Base-by-base conservation (phyloP, 1,140 invertebrate species). In the Arion vulgaris region DNA sequence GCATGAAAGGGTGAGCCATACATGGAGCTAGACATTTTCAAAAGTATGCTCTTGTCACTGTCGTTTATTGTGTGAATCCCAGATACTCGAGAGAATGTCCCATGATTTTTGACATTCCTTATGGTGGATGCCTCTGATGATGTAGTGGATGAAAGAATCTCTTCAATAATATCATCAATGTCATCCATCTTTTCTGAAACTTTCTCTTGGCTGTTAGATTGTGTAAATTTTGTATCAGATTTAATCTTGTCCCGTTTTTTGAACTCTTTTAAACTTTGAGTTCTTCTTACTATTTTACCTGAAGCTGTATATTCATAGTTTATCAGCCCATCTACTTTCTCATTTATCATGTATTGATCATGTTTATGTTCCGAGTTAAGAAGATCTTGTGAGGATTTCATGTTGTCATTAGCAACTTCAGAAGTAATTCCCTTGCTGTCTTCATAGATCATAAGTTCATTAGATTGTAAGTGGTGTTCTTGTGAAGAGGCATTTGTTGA, bases 111-210 rank as follows among this genome's bases (percentile, higher is more conserved):
- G 5, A 76, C 41, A 17, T 85, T 87, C 74, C 80, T 87, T 1
- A 87, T 57, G 13, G 86, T 85, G 2, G 84, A 88, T 13, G 69
- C 73, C 32, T 83, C 81, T 36, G 83, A 81, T 2, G 84, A 84
- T 26, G 84, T 86, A 34, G 80, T 82, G 0, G 89, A 89, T 62
- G 87, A 87, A n/a, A 92, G 85, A 73, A 92, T 92, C 78, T 92
- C 91, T 62, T 91, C 88, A 72, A 92, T 90, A n/a, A 86, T 89
- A 36, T 89, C 85, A 69, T 90, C 85, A 49, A 91, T 87, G 57
- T 90, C 86, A 45, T 85, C 83, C 26, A 79, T 77, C 57, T 85
- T 86, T 75, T 90, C 89, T 17, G 32, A 0, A 26, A 9, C 49
- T 39, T 17, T 38, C 11, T 41, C 19, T 9, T 71, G 39, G 19